Conservation (phyloP, 2,888 invertebrate genomes). For the Monochamus alternatus region DNA sequence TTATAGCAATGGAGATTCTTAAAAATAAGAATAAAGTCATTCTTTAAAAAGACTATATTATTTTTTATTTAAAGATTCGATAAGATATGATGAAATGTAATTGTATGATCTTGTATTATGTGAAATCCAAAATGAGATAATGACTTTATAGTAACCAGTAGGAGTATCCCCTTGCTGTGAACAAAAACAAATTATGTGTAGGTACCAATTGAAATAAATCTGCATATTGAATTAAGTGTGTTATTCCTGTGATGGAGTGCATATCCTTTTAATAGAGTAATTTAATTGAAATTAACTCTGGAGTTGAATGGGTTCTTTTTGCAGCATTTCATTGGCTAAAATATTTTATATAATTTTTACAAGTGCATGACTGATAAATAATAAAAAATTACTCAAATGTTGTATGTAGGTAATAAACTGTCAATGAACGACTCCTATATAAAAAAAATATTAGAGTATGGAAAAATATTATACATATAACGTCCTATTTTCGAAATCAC, state of each 20-base stretch:
- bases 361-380: neutral
- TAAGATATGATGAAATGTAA: neutral
- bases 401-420: no score
- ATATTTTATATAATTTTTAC: neutral
- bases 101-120: neutral
- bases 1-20: no score
- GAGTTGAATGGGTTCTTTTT: neutral
- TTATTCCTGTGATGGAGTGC: constrained; percentile 35
- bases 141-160: neutral
- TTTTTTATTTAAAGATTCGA: no score
- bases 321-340: neutral
- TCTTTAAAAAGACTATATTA: no score
- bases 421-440: no score
- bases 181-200: constrained; percentile 17
- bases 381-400: neutral
- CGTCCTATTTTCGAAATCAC: no score
- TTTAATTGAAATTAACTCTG: neutral
- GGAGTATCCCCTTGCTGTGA: constrained; percentile 22
- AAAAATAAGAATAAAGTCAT: no score
- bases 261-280: constrained; percentile 4
- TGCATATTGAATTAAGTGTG: constrained; percentile 39
- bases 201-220: constrained; percentile 27
- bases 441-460: no score
- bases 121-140: neutral
- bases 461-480: no score